Conservation (phyloP, 1,140 invertebrate species). For the Gonioctena quinquepunctata region DNA sequence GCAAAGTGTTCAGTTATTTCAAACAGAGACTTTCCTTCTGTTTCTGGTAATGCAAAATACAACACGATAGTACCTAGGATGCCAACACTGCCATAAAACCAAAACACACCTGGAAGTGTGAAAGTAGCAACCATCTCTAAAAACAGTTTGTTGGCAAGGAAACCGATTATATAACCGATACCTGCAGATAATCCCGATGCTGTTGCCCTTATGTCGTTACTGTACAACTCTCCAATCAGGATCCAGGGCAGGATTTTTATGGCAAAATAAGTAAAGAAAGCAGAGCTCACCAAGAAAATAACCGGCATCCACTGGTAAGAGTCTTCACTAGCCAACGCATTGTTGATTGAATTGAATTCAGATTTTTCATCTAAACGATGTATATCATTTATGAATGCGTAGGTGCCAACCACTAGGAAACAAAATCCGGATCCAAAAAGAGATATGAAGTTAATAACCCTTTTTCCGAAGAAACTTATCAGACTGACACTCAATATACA, state of each 20-base stretch:
- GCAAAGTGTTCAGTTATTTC: slow-evolving; percentile 75
- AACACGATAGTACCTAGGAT: slow-evolving; percentile 65
- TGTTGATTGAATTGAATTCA: no score
- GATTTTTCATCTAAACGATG: slow-evolving; percentile 7
- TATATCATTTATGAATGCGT: slow-evolving; percentile 57
- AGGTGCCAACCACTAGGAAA: slow-evolving; percentile 63
- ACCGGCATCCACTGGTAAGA: slow-evolving; percentile 67
- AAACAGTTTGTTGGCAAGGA: slow-evolving; percentile 73
- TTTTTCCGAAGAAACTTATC: slow-evolving; percentile 72
- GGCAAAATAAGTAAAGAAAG: slow-evolving; percentile 70
- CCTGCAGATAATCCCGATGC: slow-evolving; percentile 72
- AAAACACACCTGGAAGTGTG: slow-evolving; percentile 69
- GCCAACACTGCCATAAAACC: slow-evolving; percentile 65
- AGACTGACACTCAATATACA: slow-evolving; percentile 65
- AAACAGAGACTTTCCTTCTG: slow-evolving; percentile 77
- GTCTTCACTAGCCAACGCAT: background rate
- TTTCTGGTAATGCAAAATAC: slow-evolving; percentile 73
- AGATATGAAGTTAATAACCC: slow-evolving; percentile 68
- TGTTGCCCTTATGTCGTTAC: slow-evolving; percentile 66
- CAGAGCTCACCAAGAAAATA: slow-evolving; percentile 65
- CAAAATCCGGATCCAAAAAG: slow-evolving; percentile 65
- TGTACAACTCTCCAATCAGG: slow-evolving; percentile 73
- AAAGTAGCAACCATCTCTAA: slow-evolving; percentile 65
- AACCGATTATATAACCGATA: slow-evolving; percentile 72
- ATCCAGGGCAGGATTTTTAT: slow-evolving; percentile 77